Evolutionary conservation across 2,797 vertebrate species (phyloP), one percentile per base, ranked within the genome.

Genomic region (Synaphobranchus kaupii): DNA sequence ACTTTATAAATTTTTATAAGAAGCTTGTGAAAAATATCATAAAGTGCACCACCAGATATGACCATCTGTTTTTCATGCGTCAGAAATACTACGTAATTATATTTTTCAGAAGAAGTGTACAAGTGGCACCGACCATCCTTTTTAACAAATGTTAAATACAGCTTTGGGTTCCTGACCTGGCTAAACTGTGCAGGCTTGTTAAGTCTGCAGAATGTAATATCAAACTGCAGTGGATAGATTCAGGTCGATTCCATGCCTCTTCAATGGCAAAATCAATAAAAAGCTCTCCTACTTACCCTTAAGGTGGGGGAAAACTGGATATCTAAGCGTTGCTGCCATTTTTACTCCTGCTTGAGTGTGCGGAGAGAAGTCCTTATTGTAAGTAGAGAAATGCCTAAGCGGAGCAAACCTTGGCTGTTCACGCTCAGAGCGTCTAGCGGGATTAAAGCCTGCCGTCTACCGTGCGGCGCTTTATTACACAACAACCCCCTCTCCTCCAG

Each of bases 251-350:
- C 6, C 39, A 6, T 84, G 20, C 50, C 28, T 84, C 28, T 47
- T 28, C 81, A 48, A 47, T 66, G 66, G 56, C 17, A 44, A 52
- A 52, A 66, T 68, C 3, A 39, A 31, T 56, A 0, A 58, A 31
- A 10, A 10, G 20, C 4, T 60, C 44, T 84, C 1, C 44, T 88
- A 94, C 96, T 96, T 93, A 96, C 96, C 95, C 94, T 94, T 92
- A 89, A 95, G 91, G 93, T 94, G 93, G 85, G 96, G 95, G 91
- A 96, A 96, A 84, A 95, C 93, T 0, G 94, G 90, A 90, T 93
- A 96, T 92, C 95, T 93, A 89, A 96, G 94, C 93, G 96, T 92
- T 25, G 94, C 94, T 47, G 94, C 85, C 95, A 96, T 96, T 89
- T 87, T 85, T 90, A 88, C 82, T 91, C 25, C 50, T 25, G 20